Evolutionary conservation across 1,140 invertebrate species (phyloP).

Genomic region (Apis cerana): DNA sequence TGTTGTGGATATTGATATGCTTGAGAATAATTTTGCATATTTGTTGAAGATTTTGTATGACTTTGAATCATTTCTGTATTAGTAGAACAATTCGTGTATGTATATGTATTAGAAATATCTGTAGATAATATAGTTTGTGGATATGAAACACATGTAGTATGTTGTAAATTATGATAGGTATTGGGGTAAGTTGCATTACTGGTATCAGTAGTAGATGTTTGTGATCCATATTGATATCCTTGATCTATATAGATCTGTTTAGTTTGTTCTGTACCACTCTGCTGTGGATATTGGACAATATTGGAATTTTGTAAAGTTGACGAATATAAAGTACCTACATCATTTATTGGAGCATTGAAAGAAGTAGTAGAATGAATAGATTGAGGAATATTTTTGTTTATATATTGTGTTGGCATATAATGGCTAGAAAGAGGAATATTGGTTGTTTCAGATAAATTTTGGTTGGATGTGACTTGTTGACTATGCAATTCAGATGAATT

Average conservation of each 20-base stretch:
- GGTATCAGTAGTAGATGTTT: slow-evolving; percentile 44
- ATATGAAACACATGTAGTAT: slow-evolving; percentile 32
- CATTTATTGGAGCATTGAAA: slow-evolving; percentile 14
- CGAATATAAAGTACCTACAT: slow-evolving; percentile 35
- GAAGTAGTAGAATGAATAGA: slow-evolving; percentile 39
- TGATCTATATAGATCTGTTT: slow-evolving; percentile 56
- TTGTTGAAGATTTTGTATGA: slow-evolving; percentile 69
- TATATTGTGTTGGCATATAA: slow-evolving; percentile 53
- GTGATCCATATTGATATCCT: slow-evolving; percentile 43
- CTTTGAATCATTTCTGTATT: slow-evolving; percentile 75
- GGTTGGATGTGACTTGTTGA: slow-evolving; percentile 32
- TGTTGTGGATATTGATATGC: slow-evolving; percentile 72
- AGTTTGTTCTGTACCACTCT: slow-evolving; percentile 39
- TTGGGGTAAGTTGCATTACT: slow-evolving; percentile 58
- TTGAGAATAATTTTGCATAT: slow-evolving; percentile 63
- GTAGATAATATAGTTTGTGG: slow-evolving; percentile 43
- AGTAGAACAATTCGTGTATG: slow-evolving; percentile 47
- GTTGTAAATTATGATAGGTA: slow-evolving; percentile 60
- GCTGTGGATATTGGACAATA: slow-evolving; percentile 44
- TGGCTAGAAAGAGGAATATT: slow-evolving; percentile 29
- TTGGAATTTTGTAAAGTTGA: slow-evolving; percentile 34
- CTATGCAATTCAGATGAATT: slow-evolving; percentile 36
- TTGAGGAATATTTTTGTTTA: slow-evolving; percentile 36
- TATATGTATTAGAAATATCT: slow-evolving; percentile 32
- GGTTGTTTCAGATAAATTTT: slow-evolving; percentile 10